Conservation (phyloP, 2,888 invertebrate species). For the Calameuta filiformis region DNA sequence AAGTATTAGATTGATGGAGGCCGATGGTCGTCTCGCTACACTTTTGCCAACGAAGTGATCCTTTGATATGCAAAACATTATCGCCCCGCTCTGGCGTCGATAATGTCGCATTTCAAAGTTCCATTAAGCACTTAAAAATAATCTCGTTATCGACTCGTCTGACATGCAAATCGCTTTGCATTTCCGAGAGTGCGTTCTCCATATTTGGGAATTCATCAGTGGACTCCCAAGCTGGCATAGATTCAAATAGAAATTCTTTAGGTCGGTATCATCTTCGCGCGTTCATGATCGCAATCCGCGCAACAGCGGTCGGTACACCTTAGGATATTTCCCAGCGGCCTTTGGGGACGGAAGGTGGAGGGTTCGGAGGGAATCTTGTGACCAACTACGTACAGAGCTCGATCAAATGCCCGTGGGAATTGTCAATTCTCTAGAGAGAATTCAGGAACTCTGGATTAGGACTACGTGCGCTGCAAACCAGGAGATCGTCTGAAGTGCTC, state of each 20-base stretch:
- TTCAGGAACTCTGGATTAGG: background rate
- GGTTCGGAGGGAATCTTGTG: background rate
- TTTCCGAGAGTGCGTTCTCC: constrained; percentile 23
- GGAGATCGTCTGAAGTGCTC: background rate
- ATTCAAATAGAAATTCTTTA: background rate
- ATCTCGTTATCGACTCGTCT: constrained; percentile 46
- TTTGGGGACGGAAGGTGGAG: too few species aligned
- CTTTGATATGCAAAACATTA: constrained; percentile 57
- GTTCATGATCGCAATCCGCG: background rate
- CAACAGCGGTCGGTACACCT: background rate
- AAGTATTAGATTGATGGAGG: constrained; percentile 19
- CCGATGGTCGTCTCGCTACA: constrained; percentile 17
- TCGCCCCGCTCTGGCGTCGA: constrained; percentile 38
- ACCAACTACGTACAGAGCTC: background rate
- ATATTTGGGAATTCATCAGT: background rate
- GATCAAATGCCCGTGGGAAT: background rate
- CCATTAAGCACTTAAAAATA: constrained; percentile 59
- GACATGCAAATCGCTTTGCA: constrained; percentile 44
- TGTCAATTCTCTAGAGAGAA: background rate
- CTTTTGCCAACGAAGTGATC: constrained; percentile 26
- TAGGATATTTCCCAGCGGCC: background rate
- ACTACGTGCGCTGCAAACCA: background rate
- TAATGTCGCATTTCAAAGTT: constrained; percentile 57
- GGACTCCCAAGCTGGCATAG: background rate
- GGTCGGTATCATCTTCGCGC: background rate